phyloP scores from a whole-genome alignment of 2,888 invertebrate species.

The Tiliacea aurago region DNA sequence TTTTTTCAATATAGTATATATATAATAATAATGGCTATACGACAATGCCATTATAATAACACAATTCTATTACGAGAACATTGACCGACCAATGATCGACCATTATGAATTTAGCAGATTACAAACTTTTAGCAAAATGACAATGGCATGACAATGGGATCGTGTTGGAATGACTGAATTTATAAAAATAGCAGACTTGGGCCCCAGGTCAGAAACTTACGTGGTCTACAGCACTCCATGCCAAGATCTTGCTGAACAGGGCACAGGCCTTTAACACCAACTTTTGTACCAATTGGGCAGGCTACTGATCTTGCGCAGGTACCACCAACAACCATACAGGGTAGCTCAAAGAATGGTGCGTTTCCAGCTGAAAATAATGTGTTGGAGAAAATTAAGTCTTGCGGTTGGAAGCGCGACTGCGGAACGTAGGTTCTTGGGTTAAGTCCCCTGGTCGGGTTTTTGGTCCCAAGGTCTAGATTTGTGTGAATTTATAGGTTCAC shows the following conservation, averaged over 20 bases:
- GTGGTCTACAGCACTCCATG: slow-evolving; percentile 56
- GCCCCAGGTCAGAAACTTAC: slow-evolving; percentile 39
- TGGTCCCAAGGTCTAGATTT: background rate
- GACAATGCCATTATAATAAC: too few relatives aligned
- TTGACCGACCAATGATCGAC: too few relatives aligned
- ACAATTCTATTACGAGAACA: too few relatives aligned
- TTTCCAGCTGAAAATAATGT: slow-evolving; percentile 33
- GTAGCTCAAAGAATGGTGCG: slow-evolving; percentile 54
- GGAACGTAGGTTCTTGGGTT: background rate
- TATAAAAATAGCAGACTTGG: too few relatives aligned
- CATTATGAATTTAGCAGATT: too few relatives aligned
- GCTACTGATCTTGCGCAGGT: slow-evolving; percentile 36
- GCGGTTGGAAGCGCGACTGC: background rate
- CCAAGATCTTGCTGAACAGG: slow-evolving; percentile 58
- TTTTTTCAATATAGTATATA: too few relatives aligned
- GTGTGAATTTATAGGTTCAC: background rate
- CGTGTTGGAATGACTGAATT: too few relatives aligned
- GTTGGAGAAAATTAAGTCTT: background rate
- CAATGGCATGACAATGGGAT: too few relatives aligned
- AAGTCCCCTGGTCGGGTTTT: background rate
- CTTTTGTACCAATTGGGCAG: slow-evolving; percentile 39
- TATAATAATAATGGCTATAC: too few relatives aligned
- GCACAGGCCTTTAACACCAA: slow-evolving; percentile 45
- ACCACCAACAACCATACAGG: slow-evolving; percentile 55
- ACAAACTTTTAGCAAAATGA: too few relatives aligned